Conservation (phyloP, 2,113 vertebrate genomes). For the Puma concolor region DNA sequence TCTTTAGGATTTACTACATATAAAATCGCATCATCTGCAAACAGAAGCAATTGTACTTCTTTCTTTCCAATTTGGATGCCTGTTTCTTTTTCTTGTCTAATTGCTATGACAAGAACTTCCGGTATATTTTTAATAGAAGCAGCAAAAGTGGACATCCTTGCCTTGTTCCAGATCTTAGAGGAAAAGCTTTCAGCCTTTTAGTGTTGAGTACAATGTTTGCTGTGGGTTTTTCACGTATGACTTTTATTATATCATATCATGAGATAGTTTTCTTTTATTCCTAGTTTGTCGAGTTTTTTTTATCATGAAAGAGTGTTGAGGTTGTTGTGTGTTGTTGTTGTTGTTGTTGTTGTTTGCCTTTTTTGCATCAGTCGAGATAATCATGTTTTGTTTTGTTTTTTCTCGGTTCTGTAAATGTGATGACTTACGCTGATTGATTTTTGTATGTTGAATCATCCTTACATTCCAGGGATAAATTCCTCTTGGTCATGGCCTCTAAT, state of each 20-base stretch:
- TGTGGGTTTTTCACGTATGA: neutral
- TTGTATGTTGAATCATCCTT: neutral
- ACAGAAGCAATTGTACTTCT: neutral
- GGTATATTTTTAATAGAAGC: neutral
- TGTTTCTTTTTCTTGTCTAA: neutral
- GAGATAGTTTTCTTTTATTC: neutral
- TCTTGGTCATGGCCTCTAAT: neutral
- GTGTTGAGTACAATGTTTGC: neutral
- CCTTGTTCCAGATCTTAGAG: neutral
- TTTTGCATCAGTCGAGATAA: neutral
- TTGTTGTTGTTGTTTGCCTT: neutral
- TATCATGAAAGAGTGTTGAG: neutral
- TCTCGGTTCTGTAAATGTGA: neutral
- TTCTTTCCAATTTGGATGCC: neutral
- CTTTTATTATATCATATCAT: neutral
- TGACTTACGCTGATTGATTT: neutral
- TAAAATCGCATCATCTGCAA: neutral
- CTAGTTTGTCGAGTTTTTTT: neutral
- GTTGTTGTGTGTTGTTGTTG: too few relatives aligned
- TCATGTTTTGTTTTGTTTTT: too few relatives aligned
- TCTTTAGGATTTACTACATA: neutral
- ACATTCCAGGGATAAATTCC: neutral
- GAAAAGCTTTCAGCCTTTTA: neutral
- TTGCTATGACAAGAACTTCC: too few relatives aligned
- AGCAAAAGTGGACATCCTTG: neutral